Evolutionary conservation across 2,797 vertebrate genomes (phyloP).

Genomic region (Enteromius mattozi): DNA sequence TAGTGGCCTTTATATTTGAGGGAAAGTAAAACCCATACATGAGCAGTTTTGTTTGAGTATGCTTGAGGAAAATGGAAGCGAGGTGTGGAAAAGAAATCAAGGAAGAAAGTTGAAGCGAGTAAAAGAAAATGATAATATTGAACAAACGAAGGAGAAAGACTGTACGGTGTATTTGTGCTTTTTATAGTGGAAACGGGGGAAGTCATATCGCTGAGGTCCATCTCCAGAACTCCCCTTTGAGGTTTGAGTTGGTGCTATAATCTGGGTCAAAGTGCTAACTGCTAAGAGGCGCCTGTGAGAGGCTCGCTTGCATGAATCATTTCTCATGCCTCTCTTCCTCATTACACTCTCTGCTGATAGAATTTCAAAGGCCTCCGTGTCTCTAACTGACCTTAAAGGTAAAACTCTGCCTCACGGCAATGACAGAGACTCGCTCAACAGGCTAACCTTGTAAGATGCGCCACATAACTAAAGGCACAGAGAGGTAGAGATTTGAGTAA

Average conservation of each 20-base stretch:
- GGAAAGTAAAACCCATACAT: background rate
- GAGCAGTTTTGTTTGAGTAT: constrained; percentile 1
- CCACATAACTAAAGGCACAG: constrained; percentile 20
- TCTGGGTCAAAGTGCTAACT: constrained; percentile 80
- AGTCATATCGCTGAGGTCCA: constrained; percentile 60
- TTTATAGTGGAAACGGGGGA: constrained; percentile 60
- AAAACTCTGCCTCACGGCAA: constrained; percentile 53
- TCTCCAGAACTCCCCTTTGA: constrained; percentile 65
- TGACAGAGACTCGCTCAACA: constrained; percentile 46
- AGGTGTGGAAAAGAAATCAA: background rate
- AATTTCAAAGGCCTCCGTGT: constrained; percentile 55
- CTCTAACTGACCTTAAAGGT: constrained; percentile 62
- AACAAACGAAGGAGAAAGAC: constrained; percentile 13
- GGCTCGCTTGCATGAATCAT: constrained; percentile 67
- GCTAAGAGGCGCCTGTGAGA: constrained; percentile 70
- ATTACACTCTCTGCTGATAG: constrained; percentile 63
- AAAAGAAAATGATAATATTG: constrained; percentile 11
- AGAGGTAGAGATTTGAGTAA: constrained; percentile 37
- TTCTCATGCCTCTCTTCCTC: constrained; percentile 67
- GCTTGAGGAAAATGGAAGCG: background rate
- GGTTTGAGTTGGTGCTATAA: constrained; percentile 69
- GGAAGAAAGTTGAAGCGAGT: background rate
- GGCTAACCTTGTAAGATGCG: constrained; percentile 45
- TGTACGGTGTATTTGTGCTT: constrained; percentile 7
- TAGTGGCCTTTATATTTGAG: background rate